These are phyloP conservation scores for Rhogogaster chlorosoma DNA, from an alignment of 2,888 invertebrate genomes.

Conservation along the genomic window DNA sequence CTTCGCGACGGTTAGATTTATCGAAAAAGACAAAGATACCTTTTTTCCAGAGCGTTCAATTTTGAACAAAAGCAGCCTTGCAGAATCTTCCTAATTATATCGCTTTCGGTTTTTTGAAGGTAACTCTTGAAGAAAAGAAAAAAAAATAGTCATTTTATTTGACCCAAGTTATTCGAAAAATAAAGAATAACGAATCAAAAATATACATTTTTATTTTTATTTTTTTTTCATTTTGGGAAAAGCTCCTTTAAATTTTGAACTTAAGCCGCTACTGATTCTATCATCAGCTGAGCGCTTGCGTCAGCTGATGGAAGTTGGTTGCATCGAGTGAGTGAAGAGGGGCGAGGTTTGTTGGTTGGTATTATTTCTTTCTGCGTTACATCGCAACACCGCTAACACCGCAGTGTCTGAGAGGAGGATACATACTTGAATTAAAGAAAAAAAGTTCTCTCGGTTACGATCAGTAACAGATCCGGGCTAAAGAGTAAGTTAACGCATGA, in stretches of 20 bases:
- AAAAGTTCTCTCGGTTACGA: not conserved
- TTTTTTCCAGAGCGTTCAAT: too few species aligned
- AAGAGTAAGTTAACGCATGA: not conserved
- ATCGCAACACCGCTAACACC: not conserved
- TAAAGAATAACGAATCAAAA: not conserved
- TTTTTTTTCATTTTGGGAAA: not conserved
- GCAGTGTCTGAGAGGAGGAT: not conserved
- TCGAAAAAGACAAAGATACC: too few species aligned
- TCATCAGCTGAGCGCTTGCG: constrained; percentile 39
- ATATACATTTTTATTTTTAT: not conserved
- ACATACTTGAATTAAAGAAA: not conserved
- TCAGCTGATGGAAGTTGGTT: constrained; percentile 20
- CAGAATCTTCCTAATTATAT: too few species aligned
- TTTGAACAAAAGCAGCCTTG: too few species aligned
- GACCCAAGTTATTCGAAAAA: too few species aligned
- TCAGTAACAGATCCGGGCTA: not conserved
- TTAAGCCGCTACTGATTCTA: not conserved
- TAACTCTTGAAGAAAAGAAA: too few species aligned
- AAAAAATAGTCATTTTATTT: too few species aligned
- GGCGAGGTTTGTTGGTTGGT: not conserved
- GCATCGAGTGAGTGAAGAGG: not conserved
- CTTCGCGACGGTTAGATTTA: too few species aligned
- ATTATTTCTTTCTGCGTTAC: not conserved
- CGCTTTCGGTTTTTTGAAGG: too few species aligned
- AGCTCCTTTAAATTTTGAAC: not conserved